Conservation (phyloP, 1,140 invertebrate genomes). For the Scaptodrosophila lebanonensis region DNA sequence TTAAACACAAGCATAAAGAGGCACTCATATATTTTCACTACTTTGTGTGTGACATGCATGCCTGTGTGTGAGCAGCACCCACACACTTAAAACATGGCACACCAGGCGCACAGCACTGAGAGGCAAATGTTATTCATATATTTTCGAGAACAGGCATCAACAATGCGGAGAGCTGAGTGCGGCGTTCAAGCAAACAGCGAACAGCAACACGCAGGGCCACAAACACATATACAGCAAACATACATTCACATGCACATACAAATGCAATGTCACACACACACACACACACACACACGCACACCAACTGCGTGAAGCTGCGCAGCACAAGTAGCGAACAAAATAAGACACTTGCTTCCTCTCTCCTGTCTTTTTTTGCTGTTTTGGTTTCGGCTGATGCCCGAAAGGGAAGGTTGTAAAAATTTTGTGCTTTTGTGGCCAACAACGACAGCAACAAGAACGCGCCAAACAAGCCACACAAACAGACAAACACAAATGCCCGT, state of each 20-base stretch:
- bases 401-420: too few relatives aligned
- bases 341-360: slow-evolving; percentile 25
- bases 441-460: slow-evolving; percentile 30
- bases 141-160: not conserved
- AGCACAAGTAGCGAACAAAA: slow-evolving; percentile 33
- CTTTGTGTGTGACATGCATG: slow-evolving; percentile 11
- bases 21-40: slow-evolving; percentile 3
- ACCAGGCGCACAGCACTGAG: slow-evolving; percentile 52
- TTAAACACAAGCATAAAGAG: not conserved
- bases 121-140: not conserved
- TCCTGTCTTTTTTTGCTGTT: slow-evolving; percentile 5
- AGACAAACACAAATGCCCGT: not conserved
- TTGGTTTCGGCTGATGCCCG: too few relatives aligned
- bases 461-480: slow-evolving; percentile 46
- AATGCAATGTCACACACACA: slow-evolving; percentile 10
- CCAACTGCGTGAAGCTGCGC: slow-evolving; percentile 43
- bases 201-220: slow-evolving; percentile 16
- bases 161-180: slow-evolving; percentile 10
- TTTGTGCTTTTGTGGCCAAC: not conserved
- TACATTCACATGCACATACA: slow-evolving; percentile 1
- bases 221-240: slow-evolving; percentile 12
- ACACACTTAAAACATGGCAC: slow-evolving; percentile 54
- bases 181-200: slow-evolving; percentile 13
- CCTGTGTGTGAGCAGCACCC: slow-evolving; percentile 58
- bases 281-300: slow-evolving; percentile 30